Evolutionary conservation across 2,888 invertebrate species (phyloP).

Genomic region (Hyalella azteca): DNA sequence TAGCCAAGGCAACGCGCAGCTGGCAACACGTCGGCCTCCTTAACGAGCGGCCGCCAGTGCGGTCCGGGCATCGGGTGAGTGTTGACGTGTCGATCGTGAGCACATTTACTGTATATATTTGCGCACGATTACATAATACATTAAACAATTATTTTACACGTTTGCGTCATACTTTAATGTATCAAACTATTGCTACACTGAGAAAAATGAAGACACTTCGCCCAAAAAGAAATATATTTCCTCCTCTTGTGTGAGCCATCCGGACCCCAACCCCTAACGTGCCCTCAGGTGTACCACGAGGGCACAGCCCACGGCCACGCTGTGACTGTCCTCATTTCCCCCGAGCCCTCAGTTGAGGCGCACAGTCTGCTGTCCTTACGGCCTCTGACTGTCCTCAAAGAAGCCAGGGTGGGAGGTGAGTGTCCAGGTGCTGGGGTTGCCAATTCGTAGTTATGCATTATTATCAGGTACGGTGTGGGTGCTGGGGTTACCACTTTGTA

Average conservation of each 20-base stretch:
- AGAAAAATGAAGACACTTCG: too few species aligned
- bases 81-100: too few species aligned
- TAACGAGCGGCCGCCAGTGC: background rate
- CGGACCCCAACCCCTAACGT: background rate
- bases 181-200: too few species aligned
- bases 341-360: constrained; percentile 50
- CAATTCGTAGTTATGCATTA: too few species aligned
- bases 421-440: too few species aligned
- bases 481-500: too few species aligned
- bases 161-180: too few species aligned
- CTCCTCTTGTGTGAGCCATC: background rate
- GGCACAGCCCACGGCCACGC: constrained; percentile 38
- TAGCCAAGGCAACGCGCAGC: constrained; percentile 22
- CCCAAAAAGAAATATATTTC: too few species aligned
- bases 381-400: constrained; percentile 49
- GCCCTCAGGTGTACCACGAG: constrained; percentile 41
- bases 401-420: constrained; percentile 33
- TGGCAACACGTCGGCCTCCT: constrained; percentile 21
- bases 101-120: too few species aligned
- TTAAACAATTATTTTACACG: too few species aligned
- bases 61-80: constrained; percentile 24
- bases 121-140: too few species aligned
- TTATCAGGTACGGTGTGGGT: too few species aligned
- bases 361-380: constrained; percentile 47
- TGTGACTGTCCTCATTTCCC: constrained; percentile 53